Percentiles rank a stretch among this genome's conserved stretches.
Conservation (phyloP, 2,888 invertebrate genomes). For the Thyatira batis region DNA sequence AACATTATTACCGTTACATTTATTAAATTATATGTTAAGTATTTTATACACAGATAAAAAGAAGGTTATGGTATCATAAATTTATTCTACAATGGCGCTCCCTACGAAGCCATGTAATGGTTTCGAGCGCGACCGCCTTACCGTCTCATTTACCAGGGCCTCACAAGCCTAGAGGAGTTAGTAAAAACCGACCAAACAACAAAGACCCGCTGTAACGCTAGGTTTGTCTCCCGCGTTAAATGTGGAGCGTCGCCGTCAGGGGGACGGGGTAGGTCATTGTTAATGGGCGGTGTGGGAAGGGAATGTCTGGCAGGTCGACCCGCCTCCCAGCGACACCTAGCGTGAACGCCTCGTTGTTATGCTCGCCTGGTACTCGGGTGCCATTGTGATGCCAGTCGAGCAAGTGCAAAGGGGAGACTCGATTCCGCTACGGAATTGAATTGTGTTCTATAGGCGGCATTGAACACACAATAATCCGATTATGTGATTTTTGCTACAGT, state of each 20-base stretch:
- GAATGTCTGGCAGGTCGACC: slow-evolving; percentile 72
- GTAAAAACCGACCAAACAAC: slow-evolving; percentile 44
- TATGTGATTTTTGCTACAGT: neutral
- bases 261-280: slow-evolving; percentile 64
- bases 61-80: no score
- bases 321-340: slow-evolving; percentile 71
- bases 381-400: slow-evolving; percentile 51
- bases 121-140: slow-evolving; percentile 43
- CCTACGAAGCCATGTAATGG: slow-evolving; percentile 3
- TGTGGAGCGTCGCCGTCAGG: slow-evolving; percentile 38
- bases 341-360: slow-evolving; percentile 74
- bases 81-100: neutral
- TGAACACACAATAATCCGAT: neutral
- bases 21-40: no score
- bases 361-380: slow-evolving; percentile 68
- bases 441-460: neutral
- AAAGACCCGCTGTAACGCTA: slow-evolving; percentile 46
- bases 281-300: slow-evolving; percentile 70
- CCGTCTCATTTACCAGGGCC: slow-evolving; percentile 62
- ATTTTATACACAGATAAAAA: no score
- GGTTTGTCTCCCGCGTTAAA: slow-evolving; percentile 43
- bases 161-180: slow-evolving; percentile 53
- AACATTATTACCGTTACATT: no score
- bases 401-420: neutral
- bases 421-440: neutral